These are phyloP conservation scores for Anguilla megastoma DNA, from an alignment of 2,797 vertebrate genomes.

Conservation along the genomic window DNA sequence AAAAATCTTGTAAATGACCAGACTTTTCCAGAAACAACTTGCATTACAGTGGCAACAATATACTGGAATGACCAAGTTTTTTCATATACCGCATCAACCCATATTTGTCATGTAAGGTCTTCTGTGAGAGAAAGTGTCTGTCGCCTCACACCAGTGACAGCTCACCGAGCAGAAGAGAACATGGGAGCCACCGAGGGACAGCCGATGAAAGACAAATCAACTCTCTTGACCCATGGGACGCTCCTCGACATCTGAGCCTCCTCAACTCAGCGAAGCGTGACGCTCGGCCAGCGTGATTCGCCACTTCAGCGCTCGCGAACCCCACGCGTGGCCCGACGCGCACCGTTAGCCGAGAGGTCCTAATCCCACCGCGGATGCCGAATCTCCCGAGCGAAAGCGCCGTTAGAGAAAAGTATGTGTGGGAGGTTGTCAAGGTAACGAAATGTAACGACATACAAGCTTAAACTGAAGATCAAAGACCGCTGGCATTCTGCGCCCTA, in stretches of 20 bases:
- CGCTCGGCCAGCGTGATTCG: neutral
- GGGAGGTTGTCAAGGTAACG: constrained; percentile 37
- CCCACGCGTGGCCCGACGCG: neutral
- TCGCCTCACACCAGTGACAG: neutral
- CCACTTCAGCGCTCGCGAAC: neutral
- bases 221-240: neutral
- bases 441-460: constrained; percentile 51
- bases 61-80: neutral
- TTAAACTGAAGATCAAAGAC: constrained; percentile 50
- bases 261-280: neutral
- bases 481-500: neutral
- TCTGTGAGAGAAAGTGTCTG: neutral
- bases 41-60: neutral
- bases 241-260: neutral
- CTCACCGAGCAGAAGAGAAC: neutral
- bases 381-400: constrained; percentile 56
- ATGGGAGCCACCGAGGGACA: neutral
- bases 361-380: constrained; percentile 42
- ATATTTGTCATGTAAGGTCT: neutral
- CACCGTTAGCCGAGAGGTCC: neutral
- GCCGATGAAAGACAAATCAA: constrained; percentile 10
- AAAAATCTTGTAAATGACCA: too few relatives aligned
- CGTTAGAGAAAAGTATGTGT: constrained; percentile 45
- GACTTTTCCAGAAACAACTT: neutral
- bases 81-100: neutral